These are phyloP conservation scores for Montipora foliosa DNA, from an alignment of 64 coral and sea anemone species.

Conservation along the genomic window DNA sequence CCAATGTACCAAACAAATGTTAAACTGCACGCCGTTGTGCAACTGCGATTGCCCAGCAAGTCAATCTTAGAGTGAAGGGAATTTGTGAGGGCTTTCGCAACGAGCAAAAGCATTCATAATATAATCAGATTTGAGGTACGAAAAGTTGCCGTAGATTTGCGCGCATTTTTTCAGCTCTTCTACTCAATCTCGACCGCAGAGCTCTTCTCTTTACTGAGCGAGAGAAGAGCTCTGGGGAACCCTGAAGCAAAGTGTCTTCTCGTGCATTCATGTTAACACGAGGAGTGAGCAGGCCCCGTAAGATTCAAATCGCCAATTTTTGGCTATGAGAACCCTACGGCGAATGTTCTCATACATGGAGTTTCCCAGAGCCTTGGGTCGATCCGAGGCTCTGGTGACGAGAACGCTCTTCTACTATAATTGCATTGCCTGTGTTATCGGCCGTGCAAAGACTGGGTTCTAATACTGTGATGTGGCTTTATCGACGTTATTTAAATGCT, in stretches of 20 bases:
- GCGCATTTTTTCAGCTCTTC: neutral
- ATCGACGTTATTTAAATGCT: too few species aligned
- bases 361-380: too few species aligned
- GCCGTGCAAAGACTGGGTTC: constrained; percentile 38
- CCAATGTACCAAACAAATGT: constrained; percentile 37
- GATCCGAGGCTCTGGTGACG: too few species aligned
- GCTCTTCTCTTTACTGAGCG: too few species aligned
- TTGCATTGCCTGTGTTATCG: neutral
- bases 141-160: neutral
- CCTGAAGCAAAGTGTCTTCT: too few species aligned
- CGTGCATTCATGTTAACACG: too few species aligned
- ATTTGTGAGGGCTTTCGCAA: neutral
- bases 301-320: too few species aligned
- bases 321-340: too few species aligned
- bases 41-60: neutral
- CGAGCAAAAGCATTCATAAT: neutral
- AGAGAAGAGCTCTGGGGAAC: too few species aligned
- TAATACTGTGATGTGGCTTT: neutral
- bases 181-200: too few species aligned
- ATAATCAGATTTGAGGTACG: neutral
- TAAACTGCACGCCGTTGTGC: neutral
- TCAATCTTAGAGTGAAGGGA: neutral
- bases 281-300: too few species aligned
- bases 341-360: too few species aligned
- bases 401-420: neutral